Percentiles rank a stretch among this genome's conserved stretches.
These are phyloP conservation scores for Euwallacea fornicatus DNA, from an alignment of 1,140 invertebrate genomes.

Conservation along the genomic window DNA sequence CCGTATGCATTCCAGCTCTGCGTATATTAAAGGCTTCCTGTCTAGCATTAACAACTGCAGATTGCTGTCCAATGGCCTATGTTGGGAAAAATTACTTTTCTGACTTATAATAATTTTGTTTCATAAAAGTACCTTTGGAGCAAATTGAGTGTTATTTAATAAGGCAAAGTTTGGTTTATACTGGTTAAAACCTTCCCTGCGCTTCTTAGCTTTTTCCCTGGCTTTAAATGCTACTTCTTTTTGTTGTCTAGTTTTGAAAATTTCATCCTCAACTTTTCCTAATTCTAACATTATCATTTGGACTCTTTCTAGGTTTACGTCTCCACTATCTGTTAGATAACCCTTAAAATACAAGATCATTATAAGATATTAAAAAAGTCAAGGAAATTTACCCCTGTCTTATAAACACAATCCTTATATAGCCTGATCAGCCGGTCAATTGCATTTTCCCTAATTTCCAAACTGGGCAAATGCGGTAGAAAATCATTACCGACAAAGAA, in stretches of 20 bases:
- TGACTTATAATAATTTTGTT: neutral
- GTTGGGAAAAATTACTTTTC: conserved; percentile 29
- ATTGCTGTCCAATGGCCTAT: conserved; percentile 57
- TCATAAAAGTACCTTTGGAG: conserved; percentile 61
- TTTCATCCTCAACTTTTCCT: conserved; percentile 95
- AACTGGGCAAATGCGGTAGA: conserved; percentile 94
- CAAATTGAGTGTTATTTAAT: conserved; percentile 71
- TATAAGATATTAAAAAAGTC: neutral
- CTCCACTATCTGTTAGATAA: conserved; percentile 93
- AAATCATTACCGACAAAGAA: conserved; percentile 99
- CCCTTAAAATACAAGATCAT: conserved; percentile 62
- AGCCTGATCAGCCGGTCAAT: conserved; percentile 92
- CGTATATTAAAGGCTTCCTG: conserved; percentile 72
- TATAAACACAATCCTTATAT: conserved; percentile 95
- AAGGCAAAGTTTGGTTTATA: conserved; percentile 69
- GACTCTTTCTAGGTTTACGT: conserved; percentile 89
- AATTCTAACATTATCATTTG: conserved; percentile 93
- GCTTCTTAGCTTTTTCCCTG: conserved; percentile 72
- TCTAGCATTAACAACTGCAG: conserved; percentile 65
- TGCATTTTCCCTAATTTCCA: conserved; percentile 97
- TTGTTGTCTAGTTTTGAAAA: conserved; percentile 90
- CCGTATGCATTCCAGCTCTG: conserved; percentile 59
- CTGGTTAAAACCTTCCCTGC: conserved; percentile 57
- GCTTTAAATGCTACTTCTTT: conserved; percentile 81
- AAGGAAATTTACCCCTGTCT: conserved; percentile 69